Percentiles rank a stretch among this genome's conserved stretches.
These are phyloP conservation scores for Tuta absoluta DNA, from an alignment of 2,888 invertebrate genomes.

Conservation along the genomic window DNA sequence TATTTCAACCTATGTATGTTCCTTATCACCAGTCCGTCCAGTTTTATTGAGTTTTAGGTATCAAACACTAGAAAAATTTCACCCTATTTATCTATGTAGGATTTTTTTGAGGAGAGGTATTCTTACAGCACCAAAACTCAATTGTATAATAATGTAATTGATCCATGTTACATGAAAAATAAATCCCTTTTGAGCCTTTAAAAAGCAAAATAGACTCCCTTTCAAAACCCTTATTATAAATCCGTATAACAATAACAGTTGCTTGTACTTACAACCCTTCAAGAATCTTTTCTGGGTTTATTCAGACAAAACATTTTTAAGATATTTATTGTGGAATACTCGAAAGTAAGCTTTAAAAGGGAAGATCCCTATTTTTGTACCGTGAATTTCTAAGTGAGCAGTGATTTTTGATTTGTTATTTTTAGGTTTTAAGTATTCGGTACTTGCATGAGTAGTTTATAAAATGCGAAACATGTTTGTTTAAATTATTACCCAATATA, in stretches of 20 bases:
- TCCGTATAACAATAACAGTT: conserved; percentile 4
- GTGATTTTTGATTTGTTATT: no score
- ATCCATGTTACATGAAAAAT: conserved; percentile 11
- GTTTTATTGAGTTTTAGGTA: no score
- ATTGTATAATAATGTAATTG: neutral
- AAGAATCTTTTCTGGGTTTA: neutral
- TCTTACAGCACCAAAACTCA: neutral
- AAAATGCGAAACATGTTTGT: no score
- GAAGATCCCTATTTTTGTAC: neutral
- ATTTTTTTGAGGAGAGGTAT: neutral
- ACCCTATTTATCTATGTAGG: no score
- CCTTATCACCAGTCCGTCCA: no score
- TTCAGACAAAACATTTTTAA: neutral
- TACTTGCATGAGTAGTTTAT: no score
- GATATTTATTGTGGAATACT: neutral
- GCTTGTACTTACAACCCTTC: conserved; percentile 15
- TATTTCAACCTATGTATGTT: no score
- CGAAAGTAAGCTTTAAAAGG: neutral
- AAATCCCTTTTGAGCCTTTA: neutral
- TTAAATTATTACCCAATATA: no score
- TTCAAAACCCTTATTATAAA: conserved; percentile 7
- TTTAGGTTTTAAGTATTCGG: no score
- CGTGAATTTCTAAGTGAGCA: neutral
- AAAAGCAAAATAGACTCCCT: conserved; percentile 2
- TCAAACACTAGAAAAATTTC: no score